Evolutionary conservation across 1,140 invertebrate species (phyloP), one percentile per base, ranked within the genome.

Genomic region (Holcopasites calliopsidis): DNA sequence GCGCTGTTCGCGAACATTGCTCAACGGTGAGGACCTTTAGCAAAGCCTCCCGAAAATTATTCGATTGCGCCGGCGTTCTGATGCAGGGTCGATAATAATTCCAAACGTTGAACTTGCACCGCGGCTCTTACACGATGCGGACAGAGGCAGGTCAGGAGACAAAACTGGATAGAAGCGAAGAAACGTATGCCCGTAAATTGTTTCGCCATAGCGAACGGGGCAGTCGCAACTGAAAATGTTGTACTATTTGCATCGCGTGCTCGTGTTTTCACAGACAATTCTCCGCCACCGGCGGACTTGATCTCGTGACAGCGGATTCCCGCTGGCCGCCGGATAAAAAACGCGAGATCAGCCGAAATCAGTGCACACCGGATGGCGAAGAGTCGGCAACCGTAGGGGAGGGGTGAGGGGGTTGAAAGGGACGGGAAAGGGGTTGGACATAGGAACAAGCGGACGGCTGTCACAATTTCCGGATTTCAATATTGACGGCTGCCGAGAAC

Each of bases 381-480:
- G 52, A 31, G 55, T 61, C 35, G 70, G 31, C 40, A 61, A 66
- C 47, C 7, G 21, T 21, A 18, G 1, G 44, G 44, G 44, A 47
- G 44, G 44, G 11, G 44, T 3, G n/a, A n/a, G 16, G 60, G 42
- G 18, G 16, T 64, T 21, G 7, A 18, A 3, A 8, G 4, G 33
- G 31, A 28, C 6, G 10, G 23, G 33, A 31, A 7, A 3, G 16
- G 16, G 21, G 60, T 62, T 42, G 31, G 18, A 3, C 40, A 7
- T 3, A 33, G 31, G 62, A 74, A 50, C 66, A 55, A 38, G 28
- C 71, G 78, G 62, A 81, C 76, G 70, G 69, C 68, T 85, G 79
- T 84, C 86, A 84, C 81, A 71, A 80, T 87, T 87, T 86, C 78
- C 72, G 80, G 77, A 86, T 84, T 78, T 83, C 83, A 88, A 88